Evolutionary conservation across 2,113 vertebrate genomes (phyloP), one percentile per base, ranked within the genome.

Genomic region (Cebus imitator): DNA sequence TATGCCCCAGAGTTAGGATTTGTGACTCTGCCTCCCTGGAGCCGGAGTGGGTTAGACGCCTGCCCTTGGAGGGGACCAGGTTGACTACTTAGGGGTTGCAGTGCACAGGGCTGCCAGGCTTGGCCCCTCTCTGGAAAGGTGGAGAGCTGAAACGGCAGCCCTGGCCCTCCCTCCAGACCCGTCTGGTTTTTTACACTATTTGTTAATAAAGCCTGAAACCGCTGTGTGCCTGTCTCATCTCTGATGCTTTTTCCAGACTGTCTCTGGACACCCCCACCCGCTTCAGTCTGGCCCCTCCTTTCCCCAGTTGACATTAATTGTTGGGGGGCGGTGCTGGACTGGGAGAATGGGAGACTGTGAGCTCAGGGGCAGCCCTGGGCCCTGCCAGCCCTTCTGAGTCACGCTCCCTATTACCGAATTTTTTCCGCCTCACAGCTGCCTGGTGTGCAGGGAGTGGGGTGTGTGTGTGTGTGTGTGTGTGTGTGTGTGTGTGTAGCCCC

Each of bases 361-460:
- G 97, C 98, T 98, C 96, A 98, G 30, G 23, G 27, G 85, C 88
- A 43, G 73, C 75, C 87, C 66, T 0, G 1, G 55, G 32, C 89
- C 72, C 57, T 83, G 97, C 98, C 98, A 98, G 97, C 70, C 91
- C 70, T 75, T 94, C 96, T 98, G 98, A 98, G 82, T 98, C 98
- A 97, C 27, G 20, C 75, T 95, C 97, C 95, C 97, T 95, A 98
- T 98, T 97, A 97, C 97, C 20, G 13, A 83, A 96, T 79, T 94
- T 95, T 98, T 98, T 93, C 97, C 96, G 3, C 91, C 93, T 94
- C 64, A 52, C 97, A 97, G 95, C 96, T 96, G 97, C 91, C 75
- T 55, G 66, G 68, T 45, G 75, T 23, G 23, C 66, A 61, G 70
- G 4, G 55, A 18, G 79, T 64, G 2, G 61, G 14, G 68, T 2